These are phyloP conservation scores for Terebella lapidaria DNA, from an alignment of 2,888 invertebrate genomes.

Conservation along the genomic window DNA sequence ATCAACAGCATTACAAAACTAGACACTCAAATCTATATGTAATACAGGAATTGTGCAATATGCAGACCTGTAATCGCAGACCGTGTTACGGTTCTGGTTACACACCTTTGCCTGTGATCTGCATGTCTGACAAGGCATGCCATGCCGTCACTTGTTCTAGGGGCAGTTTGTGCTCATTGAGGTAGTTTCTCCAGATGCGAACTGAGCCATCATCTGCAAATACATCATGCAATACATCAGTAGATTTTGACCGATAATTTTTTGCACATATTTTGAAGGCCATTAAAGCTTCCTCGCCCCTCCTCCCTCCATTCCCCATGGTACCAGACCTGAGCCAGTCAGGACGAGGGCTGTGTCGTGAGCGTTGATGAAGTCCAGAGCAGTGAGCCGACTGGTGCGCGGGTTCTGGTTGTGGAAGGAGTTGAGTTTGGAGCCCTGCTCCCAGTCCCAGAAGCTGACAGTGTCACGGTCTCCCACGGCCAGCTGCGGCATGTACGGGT, in stretches of 20 bases:
- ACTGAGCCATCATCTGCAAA: constrained; percentile 69
- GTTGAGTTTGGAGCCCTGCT: constrained; percentile 67
- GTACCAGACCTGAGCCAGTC: constrained; percentile 62
- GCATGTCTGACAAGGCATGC: constrained; percentile 72
- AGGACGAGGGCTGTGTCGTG: constrained; percentile 74
- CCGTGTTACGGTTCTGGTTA: no score
- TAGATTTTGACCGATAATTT: no score
- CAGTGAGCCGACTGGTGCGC: constrained; percentile 64
- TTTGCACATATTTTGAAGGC: no score
- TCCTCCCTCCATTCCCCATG: no score
- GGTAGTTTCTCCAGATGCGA: constrained; percentile 63
- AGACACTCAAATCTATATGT: not conserved
- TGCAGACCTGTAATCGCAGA: no score
- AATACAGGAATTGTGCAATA: no score
- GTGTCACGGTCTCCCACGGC: constrained; percentile 81
- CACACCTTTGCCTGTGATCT: constrained; percentile 54
- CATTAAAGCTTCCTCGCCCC: no score
- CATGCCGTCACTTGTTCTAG: constrained; percentile 73
- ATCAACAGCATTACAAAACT: not conserved
- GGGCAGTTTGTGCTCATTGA: constrained; percentile 43
- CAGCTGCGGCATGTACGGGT: constrained; percentile 84
- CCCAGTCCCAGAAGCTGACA: constrained; percentile 81
- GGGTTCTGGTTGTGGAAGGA: constrained; percentile 55
- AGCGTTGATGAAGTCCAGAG: constrained; percentile 80
- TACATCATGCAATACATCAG: not conserved